Evolutionary conservation across 2,888 invertebrate genomes (phyloP).

Genomic region (Phyto melanocephala): DNA sequence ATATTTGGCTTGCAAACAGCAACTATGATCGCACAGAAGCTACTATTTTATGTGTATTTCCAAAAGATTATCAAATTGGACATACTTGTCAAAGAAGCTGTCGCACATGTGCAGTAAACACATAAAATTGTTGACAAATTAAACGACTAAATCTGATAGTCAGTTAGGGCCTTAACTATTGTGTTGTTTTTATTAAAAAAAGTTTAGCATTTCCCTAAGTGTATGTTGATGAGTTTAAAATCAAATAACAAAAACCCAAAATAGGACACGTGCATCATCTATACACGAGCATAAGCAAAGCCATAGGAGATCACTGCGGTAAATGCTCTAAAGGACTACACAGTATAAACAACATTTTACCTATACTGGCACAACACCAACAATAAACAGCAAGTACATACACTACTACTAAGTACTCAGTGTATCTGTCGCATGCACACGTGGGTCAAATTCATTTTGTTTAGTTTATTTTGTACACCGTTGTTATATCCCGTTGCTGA

Average conservation of each 20-base stretch:
- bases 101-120: too few relatives aligned
- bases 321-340: conserved; percentile 40
- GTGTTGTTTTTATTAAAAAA: background rate
- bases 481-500: conserved; percentile 1
- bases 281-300: conserved; percentile 29
- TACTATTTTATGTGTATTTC: too few relatives aligned
- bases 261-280: conserved; percentile 51
- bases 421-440: conserved; percentile 59
- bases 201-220: background rate
- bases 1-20: too few relatives aligned
- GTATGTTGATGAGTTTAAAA: background rate
- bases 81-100: too few relatives aligned
- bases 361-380: conserved; percentile 6
- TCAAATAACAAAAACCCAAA: background rate
- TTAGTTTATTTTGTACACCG: conserved; percentile 12
- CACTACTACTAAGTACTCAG: background rate
- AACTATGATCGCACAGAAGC: too few relatives aligned
- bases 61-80: too few relatives aligned
- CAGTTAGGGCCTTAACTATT: too few relatives aligned
- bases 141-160: too few relatives aligned
- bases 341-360: conserved; percentile 13
- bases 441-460: conserved; percentile 63
- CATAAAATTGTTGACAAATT: too few relatives aligned
- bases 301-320: conserved; percentile 65
- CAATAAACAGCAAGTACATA: too few relatives aligned